Conservation (phyloP, 2,113 vertebrate species). For the Bubo scandiacus region DNA sequence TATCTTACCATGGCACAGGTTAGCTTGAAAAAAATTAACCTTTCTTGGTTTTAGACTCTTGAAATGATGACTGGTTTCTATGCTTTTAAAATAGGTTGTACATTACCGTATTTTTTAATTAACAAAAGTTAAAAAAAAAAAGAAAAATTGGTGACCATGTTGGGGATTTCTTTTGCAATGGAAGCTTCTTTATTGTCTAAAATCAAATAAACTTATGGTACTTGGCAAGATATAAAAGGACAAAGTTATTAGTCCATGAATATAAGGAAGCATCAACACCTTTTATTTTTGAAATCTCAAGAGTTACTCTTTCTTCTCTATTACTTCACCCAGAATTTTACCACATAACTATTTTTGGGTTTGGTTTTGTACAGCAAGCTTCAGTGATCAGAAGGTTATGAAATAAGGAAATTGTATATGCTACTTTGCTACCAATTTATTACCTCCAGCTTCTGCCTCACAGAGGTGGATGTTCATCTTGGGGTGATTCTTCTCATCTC, state of each 20-base stretch:
- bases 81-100: not conserved
- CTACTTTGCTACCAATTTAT: not conserved
- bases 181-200: not conserved
- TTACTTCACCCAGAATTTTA: not conserved
- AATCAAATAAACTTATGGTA: not conserved
- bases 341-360: not conserved
- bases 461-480: not conserved
- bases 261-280: not conserved
- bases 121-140: not conserved
- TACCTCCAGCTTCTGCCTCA: not conserved
- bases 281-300: not conserved
- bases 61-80: not conserved
- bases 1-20: not conserved
- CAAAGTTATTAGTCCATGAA: not conserved
- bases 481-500: not conserved
- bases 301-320: not conserved
- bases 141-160: not conserved
- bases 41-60: not conserved
- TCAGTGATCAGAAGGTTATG: not conserved
- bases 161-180: not conserved
- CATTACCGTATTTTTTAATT: not conserved
- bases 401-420: not conserved
- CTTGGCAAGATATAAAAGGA: not conserved
- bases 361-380: not conserved
- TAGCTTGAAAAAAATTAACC: not conserved